These are phyloP conservation scores for Coilia nasus DNA, from an alignment of 2,797 vertebrate species.

Conservation along the genomic window DNA sequence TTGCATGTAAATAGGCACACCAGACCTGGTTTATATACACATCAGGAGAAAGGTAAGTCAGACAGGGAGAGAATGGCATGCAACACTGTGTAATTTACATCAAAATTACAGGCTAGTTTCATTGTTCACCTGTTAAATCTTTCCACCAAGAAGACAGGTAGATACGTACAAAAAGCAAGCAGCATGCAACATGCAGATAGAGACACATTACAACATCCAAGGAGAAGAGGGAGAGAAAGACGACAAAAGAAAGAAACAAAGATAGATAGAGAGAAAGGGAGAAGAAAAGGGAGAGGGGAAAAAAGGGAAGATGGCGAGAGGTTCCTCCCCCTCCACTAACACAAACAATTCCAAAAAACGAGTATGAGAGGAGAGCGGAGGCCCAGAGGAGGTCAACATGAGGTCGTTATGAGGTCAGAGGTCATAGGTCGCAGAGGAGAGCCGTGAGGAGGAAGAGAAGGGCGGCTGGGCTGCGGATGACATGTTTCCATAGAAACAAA, in stretches of 20 bases:
- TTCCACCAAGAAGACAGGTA: constrained; percentile 36
- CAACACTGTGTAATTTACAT: constrained; percentile 57
- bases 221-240: constrained; percentile 68
- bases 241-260: constrained; percentile 32
- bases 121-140: constrained; percentile 33
- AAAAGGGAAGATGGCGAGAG: constrained; percentile 39
- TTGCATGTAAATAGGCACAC: constrained; percentile 57
- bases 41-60: constrained; percentile 53
- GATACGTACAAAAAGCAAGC: constrained; percentile 46
- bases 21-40: constrained; percentile 58
- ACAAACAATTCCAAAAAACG: constrained; percentile 46
- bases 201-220: constrained; percentile 68
- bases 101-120: constrained; percentile 47
- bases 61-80: constrained; percentile 76
- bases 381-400: constrained; percentile 82
- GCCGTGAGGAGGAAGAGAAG: constrained; percentile 78
- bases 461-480: constrained; percentile 77
- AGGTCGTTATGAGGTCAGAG: constrained; percentile 86
- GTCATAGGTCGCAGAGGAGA: constrained; percentile 74
- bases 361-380: constrained; percentile 76
- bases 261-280: constrained; percentile 48
- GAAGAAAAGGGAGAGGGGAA: constrained; percentile 37
- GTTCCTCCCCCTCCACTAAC: constrained; percentile 43
- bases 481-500: constrained; percentile 65
- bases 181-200: constrained; percentile 61